Conservation (phyloP, 2,888 invertebrate species). For the Drosophila lacicola region DNA sequence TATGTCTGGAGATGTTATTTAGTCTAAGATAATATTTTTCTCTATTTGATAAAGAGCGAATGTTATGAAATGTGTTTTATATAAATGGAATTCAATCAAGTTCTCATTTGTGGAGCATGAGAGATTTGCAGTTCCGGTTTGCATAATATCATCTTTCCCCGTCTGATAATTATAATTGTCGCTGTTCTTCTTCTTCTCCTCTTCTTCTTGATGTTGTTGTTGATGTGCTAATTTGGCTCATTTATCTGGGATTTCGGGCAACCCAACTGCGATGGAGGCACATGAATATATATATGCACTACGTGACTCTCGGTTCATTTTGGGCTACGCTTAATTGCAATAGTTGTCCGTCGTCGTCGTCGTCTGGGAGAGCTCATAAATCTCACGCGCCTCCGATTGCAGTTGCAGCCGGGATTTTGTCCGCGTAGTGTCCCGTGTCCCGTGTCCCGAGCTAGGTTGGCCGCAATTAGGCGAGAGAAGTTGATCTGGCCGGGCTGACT, state of each 20-base stretch:
- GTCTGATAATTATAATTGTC: conserved; percentile 18
- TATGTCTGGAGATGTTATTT: no score
- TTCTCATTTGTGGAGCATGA: neutral
- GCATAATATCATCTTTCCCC: conserved; percentile 5
- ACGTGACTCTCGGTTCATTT: conserved; percentile 27
- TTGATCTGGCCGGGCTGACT: conserved; percentile 10
- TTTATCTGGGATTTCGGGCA: conserved; percentile 55
- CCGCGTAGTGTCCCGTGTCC: conserved; percentile 60
- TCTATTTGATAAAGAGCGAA: no score
- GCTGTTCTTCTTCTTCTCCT: neutral
- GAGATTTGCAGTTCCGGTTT: conserved; percentile 39
- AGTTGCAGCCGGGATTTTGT: conserved; percentile 14
- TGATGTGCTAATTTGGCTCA: conserved; percentile 62
- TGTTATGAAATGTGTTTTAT: no score
- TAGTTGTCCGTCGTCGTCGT: conserved; percentile 34
- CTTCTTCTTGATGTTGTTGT: conserved; percentile 5
- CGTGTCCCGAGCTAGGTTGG: conserved; percentile 50
- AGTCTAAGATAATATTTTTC: no score
- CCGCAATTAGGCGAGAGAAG: conserved; percentile 53
- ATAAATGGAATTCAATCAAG: neutral
- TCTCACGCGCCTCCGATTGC: conserved; percentile 74
- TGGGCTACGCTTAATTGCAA: conserved; percentile 54
- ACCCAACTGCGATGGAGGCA: neutral
- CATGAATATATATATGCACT: conserved; percentile 11
- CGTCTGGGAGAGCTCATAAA: conserved; percentile 56